Percentiles rank a stretch among this genome's conserved stretches.
Evolutionary conservation across 2,888 invertebrate genomes (phyloP).

Genomic region (Agrochola circellaris): DNA sequence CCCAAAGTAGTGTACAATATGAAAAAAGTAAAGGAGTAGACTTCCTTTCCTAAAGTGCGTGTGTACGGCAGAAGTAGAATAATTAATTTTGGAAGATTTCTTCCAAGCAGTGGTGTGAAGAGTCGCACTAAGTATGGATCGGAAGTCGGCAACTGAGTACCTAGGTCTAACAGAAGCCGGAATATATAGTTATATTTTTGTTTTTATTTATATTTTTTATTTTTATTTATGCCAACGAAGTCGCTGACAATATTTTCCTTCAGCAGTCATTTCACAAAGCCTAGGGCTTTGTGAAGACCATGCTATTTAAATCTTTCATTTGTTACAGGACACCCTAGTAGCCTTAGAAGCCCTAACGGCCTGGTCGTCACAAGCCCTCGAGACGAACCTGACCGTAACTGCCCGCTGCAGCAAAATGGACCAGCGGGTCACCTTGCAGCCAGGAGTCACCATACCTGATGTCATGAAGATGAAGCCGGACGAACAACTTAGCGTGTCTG

Average conservation of each 20-base stretch:
- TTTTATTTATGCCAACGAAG: background rate
- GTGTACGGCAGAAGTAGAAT: background rate
- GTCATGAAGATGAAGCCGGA: conserved; percentile 72
- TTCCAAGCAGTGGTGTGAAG: background rate
- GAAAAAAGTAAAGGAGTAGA: background rate
- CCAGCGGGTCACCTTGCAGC: conserved; percentile 67
- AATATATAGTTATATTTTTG: too few relatives aligned
- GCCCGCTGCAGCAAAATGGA: conserved; percentile 64
- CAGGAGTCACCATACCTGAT: conserved; percentile 75
- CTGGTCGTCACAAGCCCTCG: conserved; percentile 78
- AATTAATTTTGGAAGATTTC: background rate
- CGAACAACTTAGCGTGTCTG: conserved; percentile 71
- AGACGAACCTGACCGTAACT: conserved; percentile 79
- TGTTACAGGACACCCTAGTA: conserved; percentile 90
- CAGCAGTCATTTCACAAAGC: background rate
- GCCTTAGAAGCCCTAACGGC: conserved; percentile 90
- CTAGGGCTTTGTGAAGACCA: background rate
- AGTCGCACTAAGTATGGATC: too few relatives aligned
- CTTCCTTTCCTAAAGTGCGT: background rate
- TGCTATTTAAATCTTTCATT: background rate
- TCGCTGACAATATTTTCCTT: background rate
- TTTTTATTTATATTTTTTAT: too few relatives aligned
- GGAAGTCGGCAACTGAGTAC: background rate
- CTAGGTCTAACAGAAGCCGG: background rate
- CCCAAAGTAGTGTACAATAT: background rate